Percentiles rank a stretch among this genome's conserved stretches.
Evolutionary conservation across 2,888 invertebrate genomes (phyloP).

Genomic region (Nomada fabriciana): DNA sequence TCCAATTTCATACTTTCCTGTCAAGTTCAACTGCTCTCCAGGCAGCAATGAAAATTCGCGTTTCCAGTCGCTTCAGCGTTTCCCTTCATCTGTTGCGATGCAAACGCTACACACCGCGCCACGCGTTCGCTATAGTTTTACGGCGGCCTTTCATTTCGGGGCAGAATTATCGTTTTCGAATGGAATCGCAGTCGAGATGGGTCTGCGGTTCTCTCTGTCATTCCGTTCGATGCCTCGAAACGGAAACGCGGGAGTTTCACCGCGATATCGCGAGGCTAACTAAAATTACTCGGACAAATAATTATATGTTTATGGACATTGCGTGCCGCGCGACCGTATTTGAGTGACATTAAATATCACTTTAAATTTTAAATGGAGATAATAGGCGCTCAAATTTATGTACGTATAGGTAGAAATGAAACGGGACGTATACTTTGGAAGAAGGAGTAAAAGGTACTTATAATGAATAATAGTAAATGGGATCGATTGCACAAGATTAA

Average conservation of each 20-base stretch:
- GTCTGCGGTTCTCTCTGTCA: constrained; percentile 7
- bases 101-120: neutral
- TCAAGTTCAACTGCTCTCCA: constrained; percentile 47
- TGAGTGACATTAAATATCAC: too few species aligned
- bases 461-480: neutral
- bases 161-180: neutral
- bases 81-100: constrained; percentile 26
- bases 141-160: constrained; percentile 1
- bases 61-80: constrained; percentile 24
- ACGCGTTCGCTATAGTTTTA: neutral
- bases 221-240: too few species aligned
- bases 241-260: too few species aligned
- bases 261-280: too few species aligned
- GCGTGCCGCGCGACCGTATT: too few species aligned
- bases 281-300: neutral
- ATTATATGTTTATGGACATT: neutral
- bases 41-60: constrained; percentile 35
- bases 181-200: neutral
- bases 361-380: neutral
- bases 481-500: too few species aligned
- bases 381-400: constrained; percentile 1
- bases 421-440: neutral
- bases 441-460: neutral
- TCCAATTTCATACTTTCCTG: constrained; percentile 59
- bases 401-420: neutral